Evolutionary conservation across 2,888 invertebrate genomes (phyloP).

Genomic region (Netelia virgata): DNA sequence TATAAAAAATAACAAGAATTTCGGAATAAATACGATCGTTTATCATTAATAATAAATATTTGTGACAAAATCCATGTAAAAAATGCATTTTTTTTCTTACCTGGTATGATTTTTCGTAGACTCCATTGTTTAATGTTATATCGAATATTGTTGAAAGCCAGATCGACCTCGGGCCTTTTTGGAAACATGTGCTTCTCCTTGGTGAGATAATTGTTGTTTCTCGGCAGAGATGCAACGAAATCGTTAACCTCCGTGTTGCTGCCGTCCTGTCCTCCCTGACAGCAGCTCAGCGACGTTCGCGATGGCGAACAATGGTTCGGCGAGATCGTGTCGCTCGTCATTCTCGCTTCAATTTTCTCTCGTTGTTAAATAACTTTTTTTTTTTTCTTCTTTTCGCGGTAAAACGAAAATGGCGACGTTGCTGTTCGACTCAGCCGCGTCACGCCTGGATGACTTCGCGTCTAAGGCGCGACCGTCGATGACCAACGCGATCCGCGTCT

Average conservation of each 20-base stretch:
- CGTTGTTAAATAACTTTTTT: background rate
- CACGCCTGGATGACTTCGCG: constrained; percentile 11
- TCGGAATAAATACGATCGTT: background rate
- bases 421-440: background rate
- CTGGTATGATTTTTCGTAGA: constrained; percentile 86
- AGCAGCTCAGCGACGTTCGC: constrained; percentile 81
- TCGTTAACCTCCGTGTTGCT: constrained; percentile 80
- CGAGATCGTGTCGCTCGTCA: constrained; percentile 73
- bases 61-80: too few species aligned
- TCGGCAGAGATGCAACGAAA: constrained; percentile 66
- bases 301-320: constrained; percentile 80
- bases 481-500: constrained; percentile 11
- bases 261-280: constrained; percentile 79
- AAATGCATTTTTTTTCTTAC: too few species aligned
- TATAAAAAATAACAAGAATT: background rate
- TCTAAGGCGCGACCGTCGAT: constrained; percentile 30
- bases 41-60: too few species aligned
- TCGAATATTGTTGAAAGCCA: constrained; percentile 89
- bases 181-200: constrained; percentile 85
- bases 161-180: constrained; percentile 88
- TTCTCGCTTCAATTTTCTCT: constrained; percentile 49
- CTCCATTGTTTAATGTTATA: constrained; percentile 88
- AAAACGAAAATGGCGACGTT: background rate
- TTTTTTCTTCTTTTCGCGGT: background rate
- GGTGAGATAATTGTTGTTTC: constrained; percentile 78